Conservation (phyloP, 1,140 invertebrate genomes). For the Bombus picipes region DNA sequence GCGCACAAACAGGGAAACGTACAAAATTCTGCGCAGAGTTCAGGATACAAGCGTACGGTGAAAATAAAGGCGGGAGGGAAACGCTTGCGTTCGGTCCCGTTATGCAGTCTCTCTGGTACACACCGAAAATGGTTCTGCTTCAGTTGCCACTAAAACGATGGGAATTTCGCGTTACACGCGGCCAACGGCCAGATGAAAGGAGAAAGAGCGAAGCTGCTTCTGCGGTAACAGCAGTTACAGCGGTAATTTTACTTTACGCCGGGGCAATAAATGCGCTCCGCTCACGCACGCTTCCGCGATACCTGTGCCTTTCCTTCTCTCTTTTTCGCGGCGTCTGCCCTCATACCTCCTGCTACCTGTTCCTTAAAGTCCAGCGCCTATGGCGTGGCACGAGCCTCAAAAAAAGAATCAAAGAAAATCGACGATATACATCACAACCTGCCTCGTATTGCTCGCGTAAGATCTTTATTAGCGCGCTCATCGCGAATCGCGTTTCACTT, state of each 20-base stretch:
- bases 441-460: slow-evolving; percentile 30
- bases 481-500: neutral
- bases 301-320: slow-evolving; percentile 13
- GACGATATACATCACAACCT: slow-evolving; percentile 12
- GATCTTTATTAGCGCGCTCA: slow-evolving; percentile 45
- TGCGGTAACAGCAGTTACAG: slow-evolving; percentile 72
- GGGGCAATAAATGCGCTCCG: slow-evolving; percentile 76
- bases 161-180: slow-evolving; percentile 73
- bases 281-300: slow-evolving; percentile 76
- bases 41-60: neutral
- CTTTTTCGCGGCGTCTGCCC: neutral
- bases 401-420: slow-evolving; percentile 31
- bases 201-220: slow-evolving; percentile 56
- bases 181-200: slow-evolving; percentile 39
- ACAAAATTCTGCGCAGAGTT: slow-evolving; percentile 16
- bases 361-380: slow-evolving; percentile 15
- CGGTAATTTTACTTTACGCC: slow-evolving; percentile 77
- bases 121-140: slow-evolving; percentile 76
- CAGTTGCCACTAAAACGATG: slow-evolving; percentile 76
- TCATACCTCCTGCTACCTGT: slow-evolving; percentile 4
- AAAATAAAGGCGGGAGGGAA: slow-evolving; percentile 16
- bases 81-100: slow-evolving; percentile 42
- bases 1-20: neutral
- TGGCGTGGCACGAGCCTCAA: slow-evolving; percentile 48
- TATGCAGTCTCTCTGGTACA: slow-evolving; percentile 57